A percentile compares a stretch with the other conserved stretches of the same genome.
phyloP scores from a whole-genome alignment of 1,140 invertebrate species.

The Caenorhabditis brenneri region DNA sequence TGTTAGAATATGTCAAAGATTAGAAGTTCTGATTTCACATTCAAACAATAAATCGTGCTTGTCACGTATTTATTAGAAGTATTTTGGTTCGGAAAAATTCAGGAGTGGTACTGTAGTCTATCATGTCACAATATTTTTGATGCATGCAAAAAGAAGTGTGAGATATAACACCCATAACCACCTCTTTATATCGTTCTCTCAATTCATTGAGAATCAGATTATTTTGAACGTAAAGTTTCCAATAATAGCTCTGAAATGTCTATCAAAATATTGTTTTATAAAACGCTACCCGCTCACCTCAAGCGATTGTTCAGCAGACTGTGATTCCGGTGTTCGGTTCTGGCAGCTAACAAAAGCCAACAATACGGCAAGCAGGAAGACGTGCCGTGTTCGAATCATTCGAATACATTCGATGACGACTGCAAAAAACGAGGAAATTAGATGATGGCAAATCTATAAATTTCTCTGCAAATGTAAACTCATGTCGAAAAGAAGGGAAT shows the following conservation, averaged over 20 bases:
- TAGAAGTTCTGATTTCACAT: not conserved
- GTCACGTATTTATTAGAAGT: not conserved
- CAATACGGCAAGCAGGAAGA: constrained; percentile 7
- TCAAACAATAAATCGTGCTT: not conserved
- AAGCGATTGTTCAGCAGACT: not conserved
- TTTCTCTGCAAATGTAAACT: constrained; percentile 5
- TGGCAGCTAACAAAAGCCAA: not conserved
- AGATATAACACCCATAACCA: constrained; percentile 19
- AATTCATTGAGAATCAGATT: constrained; percentile 53
- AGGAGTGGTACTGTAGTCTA: too few species aligned
- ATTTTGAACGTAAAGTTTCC: constrained; percentile 54
- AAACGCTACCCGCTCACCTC: not conserved
- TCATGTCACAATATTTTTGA: not conserved
- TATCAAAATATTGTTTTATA: not conserved
- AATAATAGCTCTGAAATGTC: constrained; percentile 54
- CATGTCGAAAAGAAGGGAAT: not conserved
- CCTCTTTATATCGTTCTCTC: constrained; percentile 52
- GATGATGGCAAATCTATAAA: not conserved
- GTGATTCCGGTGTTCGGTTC: not conserved
- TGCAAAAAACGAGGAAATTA: not conserved
- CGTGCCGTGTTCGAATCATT: constrained; percentile 31
- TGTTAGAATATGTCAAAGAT: not conserved
- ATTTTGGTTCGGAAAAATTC: too few species aligned
- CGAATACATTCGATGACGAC: constrained; percentile 31
- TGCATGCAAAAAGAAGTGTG: not conserved